Evolutionary conservation across 2,113 vertebrate species (phyloP).

Genomic region (Gavia stellata): DNA sequence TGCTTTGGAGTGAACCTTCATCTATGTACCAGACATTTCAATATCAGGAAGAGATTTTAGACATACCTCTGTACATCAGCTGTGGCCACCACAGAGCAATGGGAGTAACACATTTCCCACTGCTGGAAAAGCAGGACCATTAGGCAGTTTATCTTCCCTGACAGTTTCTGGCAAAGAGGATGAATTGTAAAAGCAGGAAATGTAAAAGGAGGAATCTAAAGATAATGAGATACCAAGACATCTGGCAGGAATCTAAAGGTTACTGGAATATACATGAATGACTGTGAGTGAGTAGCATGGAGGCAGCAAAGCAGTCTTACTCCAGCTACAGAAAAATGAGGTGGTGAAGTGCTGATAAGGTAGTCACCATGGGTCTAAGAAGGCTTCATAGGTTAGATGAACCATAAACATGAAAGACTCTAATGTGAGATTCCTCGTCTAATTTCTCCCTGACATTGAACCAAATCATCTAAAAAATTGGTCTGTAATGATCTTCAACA

Average conservation of each 20-base stretch:
- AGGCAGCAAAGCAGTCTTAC: neutral
- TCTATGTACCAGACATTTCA: neutral
- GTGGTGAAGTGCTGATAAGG: neutral
- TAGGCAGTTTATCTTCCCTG: neutral
- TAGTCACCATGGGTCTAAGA: neutral
- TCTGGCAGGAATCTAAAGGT: neutral
- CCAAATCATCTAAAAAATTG: fast-evolving
- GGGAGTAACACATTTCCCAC: neutral
- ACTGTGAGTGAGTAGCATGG: neutral
- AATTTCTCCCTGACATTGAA: neutral
- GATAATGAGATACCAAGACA: neutral
- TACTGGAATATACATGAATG: neutral
- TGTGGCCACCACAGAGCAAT: neutral
- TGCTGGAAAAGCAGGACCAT: neutral
- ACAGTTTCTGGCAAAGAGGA: neutral
- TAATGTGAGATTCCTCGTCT: neutral
- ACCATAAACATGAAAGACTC: neutral
- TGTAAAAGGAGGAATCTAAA: neutral
- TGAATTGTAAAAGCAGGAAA: neutral
- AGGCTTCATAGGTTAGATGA: neutral
- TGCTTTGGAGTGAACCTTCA: neutral
- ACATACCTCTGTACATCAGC: neutral
- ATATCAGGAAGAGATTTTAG: neutral
- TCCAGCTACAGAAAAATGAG: neutral
- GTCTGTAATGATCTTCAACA: neutral